Percentiles rank a stretch among this genome's conserved stretches.
phyloP scores from a whole-genome alignment of 1,140 invertebrate species.

The Cryptotermes secundus region DNA sequence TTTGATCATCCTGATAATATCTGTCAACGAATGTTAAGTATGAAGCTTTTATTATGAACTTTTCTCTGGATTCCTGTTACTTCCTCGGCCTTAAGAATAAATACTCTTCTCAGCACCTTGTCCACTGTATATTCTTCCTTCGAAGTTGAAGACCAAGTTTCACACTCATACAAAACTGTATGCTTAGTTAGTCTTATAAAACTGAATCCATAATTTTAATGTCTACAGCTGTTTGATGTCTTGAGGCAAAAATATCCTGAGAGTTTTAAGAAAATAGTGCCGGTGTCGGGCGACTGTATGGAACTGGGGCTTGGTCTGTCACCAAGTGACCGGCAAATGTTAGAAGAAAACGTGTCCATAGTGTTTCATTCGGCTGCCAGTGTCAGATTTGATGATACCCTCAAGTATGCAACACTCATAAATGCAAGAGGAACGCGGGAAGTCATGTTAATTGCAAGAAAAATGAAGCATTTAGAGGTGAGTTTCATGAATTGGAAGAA shows the following conservation, averaged over 20 bases:
- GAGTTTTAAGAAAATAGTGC: constrained; percentile 53
- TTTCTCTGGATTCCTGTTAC: no score
- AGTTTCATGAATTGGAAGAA: neutral
- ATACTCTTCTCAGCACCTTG: no score
- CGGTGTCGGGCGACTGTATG: constrained; percentile 59
- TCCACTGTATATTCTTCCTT: no score
- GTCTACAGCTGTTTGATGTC: constrained; percentile 51
- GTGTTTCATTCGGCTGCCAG: constrained; percentile 70
- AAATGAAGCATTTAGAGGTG: constrained; percentile 43
- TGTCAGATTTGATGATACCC: constrained; percentile 39
- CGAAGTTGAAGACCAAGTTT: no score
- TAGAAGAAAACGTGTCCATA: constrained; percentile 51
- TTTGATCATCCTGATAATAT: no score
- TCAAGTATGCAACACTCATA: constrained; percentile 40
- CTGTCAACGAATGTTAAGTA: no score
- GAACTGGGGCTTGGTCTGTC: constrained; percentile 52
- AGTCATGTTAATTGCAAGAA: constrained; percentile 42
- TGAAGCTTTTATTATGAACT: no score
- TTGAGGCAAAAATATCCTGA: constrained; percentile 43
- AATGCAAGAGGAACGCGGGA: constrained; percentile 46
- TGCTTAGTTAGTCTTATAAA: no score
- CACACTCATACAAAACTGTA: no score
- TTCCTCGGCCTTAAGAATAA: no score
- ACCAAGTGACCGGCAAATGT: constrained; percentile 50
- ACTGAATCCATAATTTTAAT: no score